A percentile compares a stretch with the other conserved stretches of the same genome.
These are phyloP conservation scores for Pelochelys cantorii DNA, from an alignment of 2,797 vertebrate species.

Conservation along the genomic window DNA sequence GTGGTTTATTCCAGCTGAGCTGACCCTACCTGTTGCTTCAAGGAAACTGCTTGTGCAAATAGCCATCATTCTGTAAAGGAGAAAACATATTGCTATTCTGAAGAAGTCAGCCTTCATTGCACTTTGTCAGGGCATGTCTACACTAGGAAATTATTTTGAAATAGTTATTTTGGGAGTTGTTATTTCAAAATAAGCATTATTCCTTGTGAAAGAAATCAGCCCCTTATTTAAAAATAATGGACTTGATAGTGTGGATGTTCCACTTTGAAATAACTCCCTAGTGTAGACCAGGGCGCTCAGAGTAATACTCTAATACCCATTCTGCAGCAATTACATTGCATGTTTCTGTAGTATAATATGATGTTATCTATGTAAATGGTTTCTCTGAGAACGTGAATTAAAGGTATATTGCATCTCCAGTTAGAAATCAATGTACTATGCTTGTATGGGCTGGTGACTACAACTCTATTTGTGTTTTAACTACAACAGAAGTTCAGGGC, in stretches of 20 bases:
- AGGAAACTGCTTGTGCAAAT: neutral
- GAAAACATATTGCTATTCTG: neutral
- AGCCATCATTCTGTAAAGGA: neutral
- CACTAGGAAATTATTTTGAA: no score
- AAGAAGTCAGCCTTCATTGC: neutral
- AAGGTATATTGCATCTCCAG: neutral
- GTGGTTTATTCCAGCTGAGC: neutral
- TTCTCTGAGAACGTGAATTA: neutral
- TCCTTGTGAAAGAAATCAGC: no score
- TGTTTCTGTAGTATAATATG: neutral
- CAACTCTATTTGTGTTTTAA: neutral
- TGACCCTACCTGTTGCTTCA: neutral
- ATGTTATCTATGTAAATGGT: neutral
- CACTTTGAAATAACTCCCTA: no score
- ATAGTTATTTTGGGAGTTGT: no score
- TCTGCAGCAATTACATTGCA: neutral
- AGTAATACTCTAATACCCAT: neutral
- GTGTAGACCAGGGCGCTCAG: neutral
- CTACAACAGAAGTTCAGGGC: neutral
- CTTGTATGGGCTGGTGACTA: neutral
- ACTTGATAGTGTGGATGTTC: no score
- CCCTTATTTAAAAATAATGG: no score
- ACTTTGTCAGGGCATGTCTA: neutral
- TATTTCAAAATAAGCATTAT: no score
- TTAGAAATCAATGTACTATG: neutral